Percentiles rank a stretch among this genome's conserved stretches.
Conservation (phyloP, 2,113 vertebrate genomes). For the Thermophis baileyi region DNA sequence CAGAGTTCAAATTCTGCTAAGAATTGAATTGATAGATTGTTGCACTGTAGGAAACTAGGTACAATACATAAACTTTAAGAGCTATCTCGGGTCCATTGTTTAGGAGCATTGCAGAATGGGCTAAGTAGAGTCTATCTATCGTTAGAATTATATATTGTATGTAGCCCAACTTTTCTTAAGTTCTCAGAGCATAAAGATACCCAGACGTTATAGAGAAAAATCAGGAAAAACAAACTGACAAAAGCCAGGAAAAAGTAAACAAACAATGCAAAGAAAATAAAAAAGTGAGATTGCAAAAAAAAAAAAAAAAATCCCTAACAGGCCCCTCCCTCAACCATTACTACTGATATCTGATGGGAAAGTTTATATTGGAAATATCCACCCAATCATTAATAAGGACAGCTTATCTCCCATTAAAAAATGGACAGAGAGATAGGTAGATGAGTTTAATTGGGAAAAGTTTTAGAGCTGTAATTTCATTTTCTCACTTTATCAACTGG, state of each 20-base stretch:
- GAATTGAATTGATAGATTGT: background rate
- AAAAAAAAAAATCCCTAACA: background rate
- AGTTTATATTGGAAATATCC: background rate
- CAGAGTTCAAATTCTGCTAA: background rate
- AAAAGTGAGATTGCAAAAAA: background rate
- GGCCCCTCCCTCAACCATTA: background rate
- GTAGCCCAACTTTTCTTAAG: background rate
- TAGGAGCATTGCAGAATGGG: background rate
- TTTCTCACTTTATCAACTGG: background rate
- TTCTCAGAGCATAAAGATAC: background rate
- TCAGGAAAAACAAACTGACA: background rate
- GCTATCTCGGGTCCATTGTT: background rate
- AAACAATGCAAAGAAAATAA: background rate
- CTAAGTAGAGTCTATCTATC: background rate
- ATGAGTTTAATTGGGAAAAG: background rate
- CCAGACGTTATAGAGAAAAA: background rate
- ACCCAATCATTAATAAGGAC: background rate
- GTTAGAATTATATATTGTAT: background rate
- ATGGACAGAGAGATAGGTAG: background rate
- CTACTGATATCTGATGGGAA: background rate
- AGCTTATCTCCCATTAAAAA: background rate
- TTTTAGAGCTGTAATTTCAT: background rate
- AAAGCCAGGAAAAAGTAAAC: background rate
- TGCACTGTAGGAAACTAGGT: background rate
- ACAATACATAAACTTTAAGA: background rate